Conservation (phyloP, 2,888 invertebrate genomes). For the Stegophylla sp. region DNA sequence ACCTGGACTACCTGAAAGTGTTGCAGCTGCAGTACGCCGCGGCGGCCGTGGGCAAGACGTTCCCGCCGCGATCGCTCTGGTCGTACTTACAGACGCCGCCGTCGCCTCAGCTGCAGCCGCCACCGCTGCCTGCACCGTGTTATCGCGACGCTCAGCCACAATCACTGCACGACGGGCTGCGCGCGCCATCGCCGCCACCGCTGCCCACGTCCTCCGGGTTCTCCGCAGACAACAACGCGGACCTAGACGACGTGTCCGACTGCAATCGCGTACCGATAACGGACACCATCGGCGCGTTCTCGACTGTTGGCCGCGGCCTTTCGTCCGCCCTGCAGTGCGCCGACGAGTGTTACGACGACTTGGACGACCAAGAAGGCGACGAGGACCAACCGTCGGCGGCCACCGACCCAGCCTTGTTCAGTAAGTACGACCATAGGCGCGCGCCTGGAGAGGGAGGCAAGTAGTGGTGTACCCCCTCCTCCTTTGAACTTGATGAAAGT, state of each 20-base stretch:
- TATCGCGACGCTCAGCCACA: too few species aligned
- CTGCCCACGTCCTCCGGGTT: neutral
- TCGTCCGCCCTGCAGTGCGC: neutral
- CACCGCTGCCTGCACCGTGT: neutral
- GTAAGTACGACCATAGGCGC: neutral
- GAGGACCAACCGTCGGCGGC: neutral
- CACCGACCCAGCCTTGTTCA: too few species aligned
- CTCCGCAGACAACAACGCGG: neutral
- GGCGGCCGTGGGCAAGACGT: neutral
- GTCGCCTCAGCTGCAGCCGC: neutral
- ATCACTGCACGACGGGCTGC: too few species aligned
- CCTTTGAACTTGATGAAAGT: too few species aligned
- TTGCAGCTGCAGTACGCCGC: slow-evolving; percentile 18
- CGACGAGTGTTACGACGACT: neutral
- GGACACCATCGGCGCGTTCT: too few species aligned
- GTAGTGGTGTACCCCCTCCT: too few species aligned
- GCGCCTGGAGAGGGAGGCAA: too few species aligned
- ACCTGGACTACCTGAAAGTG: slow-evolving; percentile 26
- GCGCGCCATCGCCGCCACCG: neutral
- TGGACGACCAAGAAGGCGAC: neutral
- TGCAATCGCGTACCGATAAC: neutral
- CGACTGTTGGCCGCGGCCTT: too few species aligned
- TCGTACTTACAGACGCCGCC: neutral
- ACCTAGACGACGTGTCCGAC: neutral
- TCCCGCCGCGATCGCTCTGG: slow-evolving; percentile 5